A percentile compares a stretch with the other conserved stretches of the same genome.
phyloP scores from a whole-genome alignment of 92 coral and sea anemone genomes.

The Isaurus tuberculatus region DNA sequence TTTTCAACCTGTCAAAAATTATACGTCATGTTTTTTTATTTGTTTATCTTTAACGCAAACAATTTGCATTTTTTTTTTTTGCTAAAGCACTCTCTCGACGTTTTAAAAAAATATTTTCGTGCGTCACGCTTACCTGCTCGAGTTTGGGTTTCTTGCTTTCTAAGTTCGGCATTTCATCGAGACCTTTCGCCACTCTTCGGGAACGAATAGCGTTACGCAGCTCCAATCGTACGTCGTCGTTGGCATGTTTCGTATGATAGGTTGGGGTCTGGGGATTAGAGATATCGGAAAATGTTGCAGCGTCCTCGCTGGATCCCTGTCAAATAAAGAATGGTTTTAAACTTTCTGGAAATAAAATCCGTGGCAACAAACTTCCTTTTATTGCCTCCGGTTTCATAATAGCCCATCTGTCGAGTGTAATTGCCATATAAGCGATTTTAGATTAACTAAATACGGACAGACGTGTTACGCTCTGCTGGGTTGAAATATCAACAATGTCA shows the following conservation, averaged over 20 bases:
- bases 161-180: conserved; percentile 86
- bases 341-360: conserved; percentile 15
- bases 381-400: background rate
- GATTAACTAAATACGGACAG: background rate
- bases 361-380: background rate
- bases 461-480: background rate
- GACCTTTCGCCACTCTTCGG: conserved; percentile 90
- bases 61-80: background rate
- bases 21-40: too few relatives aligned
- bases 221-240: conserved; percentile 88
- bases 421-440: background rate
- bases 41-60: too few relatives aligned
- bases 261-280: conserved; percentile 69
- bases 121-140: conserved; percentile 72
- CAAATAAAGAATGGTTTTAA: background rate
- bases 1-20: too few relatives aligned
- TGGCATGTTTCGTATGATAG: conserved; percentile 57
- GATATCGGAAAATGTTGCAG: conserved; percentile 69
- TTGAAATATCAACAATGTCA: background rate
- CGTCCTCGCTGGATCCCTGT: conserved; percentile 87
- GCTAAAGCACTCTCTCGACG: background rate
- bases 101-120: too few relatives aligned
- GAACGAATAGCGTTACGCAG: conserved; percentile 87
- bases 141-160: conserved; percentile 82
- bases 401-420: background rate